Evolutionary conservation across 2,113 vertebrate genomes (phyloP).

Genomic region (Uria aalge): DNA sequence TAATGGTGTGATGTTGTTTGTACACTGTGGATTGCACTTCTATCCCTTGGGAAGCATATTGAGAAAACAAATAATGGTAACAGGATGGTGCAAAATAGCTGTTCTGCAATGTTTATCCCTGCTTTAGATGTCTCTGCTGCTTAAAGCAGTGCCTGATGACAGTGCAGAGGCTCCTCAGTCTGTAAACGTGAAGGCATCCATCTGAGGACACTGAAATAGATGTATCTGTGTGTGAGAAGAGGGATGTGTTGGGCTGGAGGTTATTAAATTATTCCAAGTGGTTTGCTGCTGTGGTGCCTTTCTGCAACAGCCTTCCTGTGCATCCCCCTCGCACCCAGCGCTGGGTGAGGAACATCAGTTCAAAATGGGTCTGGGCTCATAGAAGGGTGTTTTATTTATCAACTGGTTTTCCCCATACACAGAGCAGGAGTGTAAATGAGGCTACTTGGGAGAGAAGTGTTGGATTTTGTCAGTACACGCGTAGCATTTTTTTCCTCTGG

Average conservation of each 20-base stretch:
- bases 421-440: not conserved
- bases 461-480: not conserved
- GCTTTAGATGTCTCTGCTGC: conserved; percentile 8
- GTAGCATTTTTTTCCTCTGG: not conserved
- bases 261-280: conserved; percentile 6
- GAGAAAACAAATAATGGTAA: conserved; percentile 44
- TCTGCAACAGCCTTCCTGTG: not conserved
- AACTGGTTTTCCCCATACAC: not conserved
- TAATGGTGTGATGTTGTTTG: conserved; percentile 43
- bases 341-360: not conserved
- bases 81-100: not conserved
- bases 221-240: not conserved
- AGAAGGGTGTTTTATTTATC: not conserved
- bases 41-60: conserved; percentile 1
- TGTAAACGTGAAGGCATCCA: not conserved
- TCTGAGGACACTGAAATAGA: not conserved
- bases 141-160: not conserved
- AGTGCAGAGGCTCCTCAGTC: not conserved
- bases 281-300: not conserved
- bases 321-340: accelerated
- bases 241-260: not conserved
- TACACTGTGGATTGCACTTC: not conserved
- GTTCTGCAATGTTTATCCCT: not conserved
- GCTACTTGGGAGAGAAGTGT: not conserved
- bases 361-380: not conserved